phyloP scores from a whole-genome alignment of 1,140 invertebrate genomes.

The Dinoponera quadriceps region DNA sequence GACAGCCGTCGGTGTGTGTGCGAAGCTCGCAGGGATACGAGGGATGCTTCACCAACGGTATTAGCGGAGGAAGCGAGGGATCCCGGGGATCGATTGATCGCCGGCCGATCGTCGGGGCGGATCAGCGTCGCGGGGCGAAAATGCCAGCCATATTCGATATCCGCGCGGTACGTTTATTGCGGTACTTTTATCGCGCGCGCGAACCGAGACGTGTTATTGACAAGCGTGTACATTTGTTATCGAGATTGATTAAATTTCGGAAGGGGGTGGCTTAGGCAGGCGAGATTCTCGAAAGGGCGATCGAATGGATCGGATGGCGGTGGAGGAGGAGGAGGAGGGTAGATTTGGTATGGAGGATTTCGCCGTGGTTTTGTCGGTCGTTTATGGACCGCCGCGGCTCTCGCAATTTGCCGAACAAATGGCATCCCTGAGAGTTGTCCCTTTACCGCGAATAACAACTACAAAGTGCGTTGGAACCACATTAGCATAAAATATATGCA shows the following conservation, averaged over 20 bases:
- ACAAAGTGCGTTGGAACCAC: background rate
- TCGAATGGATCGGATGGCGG: constrained; percentile 24
- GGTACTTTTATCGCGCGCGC: constrained; percentile 59
- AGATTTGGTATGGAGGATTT: constrained; percentile 6
- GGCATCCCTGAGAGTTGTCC: constrained; percentile 30
- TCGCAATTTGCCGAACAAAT: constrained; percentile 39
- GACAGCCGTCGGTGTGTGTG: background rate
- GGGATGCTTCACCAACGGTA: constrained; percentile 36
- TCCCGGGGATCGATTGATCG: constrained; percentile 47
- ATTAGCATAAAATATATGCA: constrained; percentile 25
- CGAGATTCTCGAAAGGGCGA: constrained; percentile 30
- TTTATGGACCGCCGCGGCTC: constrained; percentile 25
- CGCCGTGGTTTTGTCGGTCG: constrained; percentile 32
- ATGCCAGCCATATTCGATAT: constrained; percentile 69
- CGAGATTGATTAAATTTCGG: constrained; percentile 53
- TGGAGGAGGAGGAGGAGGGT: constrained; percentile 16
- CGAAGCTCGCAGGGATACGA: constrained; percentile 12
- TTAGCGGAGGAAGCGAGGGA: constrained; percentile 50
- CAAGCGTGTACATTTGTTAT: constrained; percentile 69
- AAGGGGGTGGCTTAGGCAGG: constrained; percentile 13
- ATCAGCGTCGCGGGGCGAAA: constrained; percentile 33
- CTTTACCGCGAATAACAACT: constrained; percentile 8
- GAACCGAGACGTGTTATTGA: constrained; percentile 65
- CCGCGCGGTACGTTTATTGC: constrained; percentile 64
- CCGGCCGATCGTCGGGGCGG: constrained; percentile 45